A percentile compares a stretch with the other conserved stretches of the same genome.
phyloP scores from a whole-genome alignment of 2,888 invertebrate species.

The Ormyrus thymus region DNA sequence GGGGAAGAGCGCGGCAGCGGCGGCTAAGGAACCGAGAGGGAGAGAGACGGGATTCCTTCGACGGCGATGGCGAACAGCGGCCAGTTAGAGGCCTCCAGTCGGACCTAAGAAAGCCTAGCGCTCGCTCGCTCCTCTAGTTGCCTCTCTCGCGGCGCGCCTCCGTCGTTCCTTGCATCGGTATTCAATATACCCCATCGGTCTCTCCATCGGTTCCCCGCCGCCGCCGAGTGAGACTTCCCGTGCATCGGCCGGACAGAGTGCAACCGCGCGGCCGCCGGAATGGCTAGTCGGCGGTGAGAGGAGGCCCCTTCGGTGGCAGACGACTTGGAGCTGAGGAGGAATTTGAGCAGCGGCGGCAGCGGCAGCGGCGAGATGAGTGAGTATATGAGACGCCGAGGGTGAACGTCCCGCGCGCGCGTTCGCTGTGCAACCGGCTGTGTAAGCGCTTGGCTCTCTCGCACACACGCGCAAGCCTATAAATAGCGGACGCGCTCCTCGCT shows the following conservation, averaged over 20 bases:
- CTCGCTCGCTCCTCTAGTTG: not conserved
- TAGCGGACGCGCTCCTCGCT: conserved; percentile 50
- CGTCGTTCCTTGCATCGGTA: no score
- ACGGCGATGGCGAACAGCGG: conserved; percentile 32
- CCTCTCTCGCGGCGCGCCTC: no score
- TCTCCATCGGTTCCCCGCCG: no score
- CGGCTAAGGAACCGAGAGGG: not conserved
- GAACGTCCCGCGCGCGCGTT: conserved; percentile 21
- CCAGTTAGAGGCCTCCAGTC: conserved; percentile 41
- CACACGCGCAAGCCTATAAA: conserved; percentile 54
- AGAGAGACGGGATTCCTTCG: conserved; percentile 48
- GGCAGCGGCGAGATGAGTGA: conserved; percentile 3
- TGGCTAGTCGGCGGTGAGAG: no score
- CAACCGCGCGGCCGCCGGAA: no score
- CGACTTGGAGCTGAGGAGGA: no score
- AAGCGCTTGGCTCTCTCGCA: conserved; percentile 5
- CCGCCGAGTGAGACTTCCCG: no score
- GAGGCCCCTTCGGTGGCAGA: no score
- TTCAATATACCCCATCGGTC: no score
- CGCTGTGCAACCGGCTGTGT: conserved; percentile 13
- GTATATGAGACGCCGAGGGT: conserved; percentile 18
- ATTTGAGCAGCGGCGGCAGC: not conserved
- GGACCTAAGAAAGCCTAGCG: conserved; percentile 48
- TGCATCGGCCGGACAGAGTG: no score
- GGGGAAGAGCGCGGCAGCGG: not conserved